Conservation (phyloP, 1,140 invertebrate genomes). For the Trachymyrmex septentrionalis region DNA sequence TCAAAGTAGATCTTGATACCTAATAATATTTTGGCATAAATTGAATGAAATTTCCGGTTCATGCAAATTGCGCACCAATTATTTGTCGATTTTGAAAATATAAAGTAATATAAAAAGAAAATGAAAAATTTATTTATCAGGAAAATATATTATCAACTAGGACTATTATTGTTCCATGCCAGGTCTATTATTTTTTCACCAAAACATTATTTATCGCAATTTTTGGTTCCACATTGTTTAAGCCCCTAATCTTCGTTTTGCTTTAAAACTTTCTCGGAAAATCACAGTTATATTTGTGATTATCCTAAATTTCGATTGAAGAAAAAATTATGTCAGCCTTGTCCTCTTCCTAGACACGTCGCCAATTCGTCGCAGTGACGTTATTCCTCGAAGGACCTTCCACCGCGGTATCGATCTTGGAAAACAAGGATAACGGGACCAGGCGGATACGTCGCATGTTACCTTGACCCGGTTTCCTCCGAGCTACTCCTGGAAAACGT, state of each 20-base stretch:
- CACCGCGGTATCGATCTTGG: conserved; percentile 65
- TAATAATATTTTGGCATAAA: no score
- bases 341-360: conserved; percentile 13
- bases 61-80: no score
- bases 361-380: conserved; percentile 46
- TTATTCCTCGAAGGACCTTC: conserved; percentile 54
- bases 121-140: no score
- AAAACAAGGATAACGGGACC: conserved; percentile 57
- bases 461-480: conserved; percentile 71
- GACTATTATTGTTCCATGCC: background rate
- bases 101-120: background rate
- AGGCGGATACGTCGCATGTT: conserved; percentile 31
- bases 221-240: background rate
- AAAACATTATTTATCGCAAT: background rate
- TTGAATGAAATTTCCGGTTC: no score
- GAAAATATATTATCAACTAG: background rate
- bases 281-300: background rate
- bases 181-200: no score
- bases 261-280: background rate
- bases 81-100: no score
- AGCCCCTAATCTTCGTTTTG: background rate
- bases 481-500: conserved; percentile 64
- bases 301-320: background rate
- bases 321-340: background rate
- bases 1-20: no score